Conservation (phyloP, 2,797 vertebrate genomes). For the Heterohyrax brucei region DNA sequence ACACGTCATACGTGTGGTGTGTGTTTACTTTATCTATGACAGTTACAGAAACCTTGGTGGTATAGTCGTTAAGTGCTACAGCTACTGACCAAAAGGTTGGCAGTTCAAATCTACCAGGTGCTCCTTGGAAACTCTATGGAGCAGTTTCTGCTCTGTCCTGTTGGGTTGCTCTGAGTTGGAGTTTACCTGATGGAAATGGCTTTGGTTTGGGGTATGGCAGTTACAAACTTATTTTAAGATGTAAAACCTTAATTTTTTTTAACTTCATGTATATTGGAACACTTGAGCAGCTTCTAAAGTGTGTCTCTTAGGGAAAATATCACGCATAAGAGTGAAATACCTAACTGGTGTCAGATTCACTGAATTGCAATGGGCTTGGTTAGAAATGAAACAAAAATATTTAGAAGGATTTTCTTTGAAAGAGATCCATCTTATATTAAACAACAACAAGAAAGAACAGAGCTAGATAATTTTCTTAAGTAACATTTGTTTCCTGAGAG, state of each 20-base stretch:
- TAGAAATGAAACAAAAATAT: background rate
- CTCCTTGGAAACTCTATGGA: no score
- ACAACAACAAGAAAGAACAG: background rate
- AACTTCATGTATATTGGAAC: background rate
- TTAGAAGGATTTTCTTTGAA: background rate
- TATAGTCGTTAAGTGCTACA: no score
- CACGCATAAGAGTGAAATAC: background rate
- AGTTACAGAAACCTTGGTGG: background rate
- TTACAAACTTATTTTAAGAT: background rate
- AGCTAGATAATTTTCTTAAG: background rate
- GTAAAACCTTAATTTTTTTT: background rate
- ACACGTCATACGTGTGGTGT: background rate
- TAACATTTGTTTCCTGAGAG: slow-evolving; percentile 9
- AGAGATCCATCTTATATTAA: background rate
- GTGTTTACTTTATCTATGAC: background rate
- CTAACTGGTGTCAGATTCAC: no score
- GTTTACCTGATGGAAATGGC: no score
- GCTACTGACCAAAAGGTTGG: no score
- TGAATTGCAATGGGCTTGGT: background rate
- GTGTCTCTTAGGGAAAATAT: slow-evolving; percentile 13
- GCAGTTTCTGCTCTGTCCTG: no score
- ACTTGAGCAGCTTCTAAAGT: background rate
- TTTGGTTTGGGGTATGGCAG: background rate
- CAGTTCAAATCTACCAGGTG: no score
- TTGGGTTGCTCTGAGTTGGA: no score